A percentile compares a stretch with the other conserved stretches of the same genome.
Evolutionary conservation across 35 echinoderm and acorn worm genomes (phyloP).

Genomic region (Acanthaster planci): DNA sequence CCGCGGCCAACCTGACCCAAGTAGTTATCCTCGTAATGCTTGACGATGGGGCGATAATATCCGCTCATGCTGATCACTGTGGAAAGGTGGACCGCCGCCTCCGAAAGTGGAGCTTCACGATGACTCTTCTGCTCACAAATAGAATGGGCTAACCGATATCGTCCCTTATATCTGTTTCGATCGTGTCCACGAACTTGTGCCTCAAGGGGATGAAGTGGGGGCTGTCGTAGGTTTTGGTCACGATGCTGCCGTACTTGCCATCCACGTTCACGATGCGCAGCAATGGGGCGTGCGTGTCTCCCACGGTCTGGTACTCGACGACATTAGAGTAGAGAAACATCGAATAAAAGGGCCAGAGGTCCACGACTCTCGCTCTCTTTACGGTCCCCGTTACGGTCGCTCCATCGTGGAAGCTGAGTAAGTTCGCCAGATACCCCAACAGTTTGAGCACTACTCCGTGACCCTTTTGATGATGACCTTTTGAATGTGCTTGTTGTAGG

Average conservation of each 20-base stretch:
- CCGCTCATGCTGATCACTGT: conserved; percentile 7
- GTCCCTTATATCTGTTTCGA: conserved; percentile 66
- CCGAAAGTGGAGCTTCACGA: conserved; percentile 53
- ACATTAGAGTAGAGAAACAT: conserved; percentile 42
- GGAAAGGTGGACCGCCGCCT: conserved; percentile 31
- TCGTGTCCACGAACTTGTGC: conserved; percentile 35
- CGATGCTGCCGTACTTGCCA: neutral
- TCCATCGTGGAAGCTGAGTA: neutral
- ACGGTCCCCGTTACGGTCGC: too few relatives aligned
- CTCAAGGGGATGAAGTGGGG: conserved; percentile 42
- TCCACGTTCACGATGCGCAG: conserved; percentile 47
- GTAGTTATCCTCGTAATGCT: conserved; percentile 58
- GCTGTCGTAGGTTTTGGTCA: conserved; percentile 14
- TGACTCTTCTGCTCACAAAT: conserved; percentile 49
- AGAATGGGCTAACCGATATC: conserved; percentile 28
- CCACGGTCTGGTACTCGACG: conserved; percentile 37
- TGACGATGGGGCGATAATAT: neutral
- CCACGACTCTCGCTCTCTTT: neutral
- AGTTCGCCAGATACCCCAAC: neutral
- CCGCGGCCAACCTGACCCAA: conserved; percentile 32
- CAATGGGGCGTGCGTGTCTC: conserved; percentile 40
- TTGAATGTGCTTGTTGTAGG: neutral
- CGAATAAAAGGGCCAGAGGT: conserved; percentile 8
- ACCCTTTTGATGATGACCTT: neutral
- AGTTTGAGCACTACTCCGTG: neutral